Evolutionary conservation across 2,888 invertebrate species (phyloP).

Genomic region (Agrotis puta): DNA sequence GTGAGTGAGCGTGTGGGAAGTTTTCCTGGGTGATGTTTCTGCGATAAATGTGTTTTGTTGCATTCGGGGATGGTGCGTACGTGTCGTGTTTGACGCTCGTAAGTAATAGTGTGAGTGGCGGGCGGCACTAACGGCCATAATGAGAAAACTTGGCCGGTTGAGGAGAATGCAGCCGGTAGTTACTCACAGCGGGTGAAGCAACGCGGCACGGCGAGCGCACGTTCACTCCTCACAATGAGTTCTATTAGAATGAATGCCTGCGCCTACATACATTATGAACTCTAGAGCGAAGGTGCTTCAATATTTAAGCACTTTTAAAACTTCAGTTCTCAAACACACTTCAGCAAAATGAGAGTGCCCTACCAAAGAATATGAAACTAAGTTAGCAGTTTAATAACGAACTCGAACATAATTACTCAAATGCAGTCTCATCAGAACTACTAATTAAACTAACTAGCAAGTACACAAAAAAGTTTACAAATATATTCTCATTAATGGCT

Average conservation of each 20-base stretch:
- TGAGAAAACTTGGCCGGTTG: constrained; percentile 87
- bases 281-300: constrained; percentile 10
- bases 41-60: constrained; percentile 62
- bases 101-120: constrained; percentile 80
- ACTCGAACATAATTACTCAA: constrained; percentile 34
- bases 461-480: constrained; percentile 51
- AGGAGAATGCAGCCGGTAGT: constrained; percentile 73
- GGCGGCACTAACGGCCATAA: constrained; percentile 83
- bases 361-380: constrained; percentile 24
- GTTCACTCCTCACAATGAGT: constrained; percentile 46
- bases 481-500: constrained; percentile 62
- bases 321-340: constrained; percentile 20
- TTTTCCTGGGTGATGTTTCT: constrained; percentile 46
- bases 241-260: constrained; percentile 52
- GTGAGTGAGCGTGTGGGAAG: constrained; percentile 45
- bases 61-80: constrained; percentile 73
- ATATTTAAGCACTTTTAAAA: constrained; percentile 37
- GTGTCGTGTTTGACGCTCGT: constrained; percentile 78
- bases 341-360: constrained; percentile 24
- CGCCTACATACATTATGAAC: constrained; percentile 45
- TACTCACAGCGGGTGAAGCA: constrained; percentile 70
- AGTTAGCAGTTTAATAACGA: constrained; percentile 39
- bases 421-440: constrained; percentile 30
- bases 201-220: constrained; percentile 73
- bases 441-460: constrained; percentile 44